phyloP scores from a whole-genome alignment of 2,888 invertebrate genomes.

The Pegoplata infirma region DNA sequence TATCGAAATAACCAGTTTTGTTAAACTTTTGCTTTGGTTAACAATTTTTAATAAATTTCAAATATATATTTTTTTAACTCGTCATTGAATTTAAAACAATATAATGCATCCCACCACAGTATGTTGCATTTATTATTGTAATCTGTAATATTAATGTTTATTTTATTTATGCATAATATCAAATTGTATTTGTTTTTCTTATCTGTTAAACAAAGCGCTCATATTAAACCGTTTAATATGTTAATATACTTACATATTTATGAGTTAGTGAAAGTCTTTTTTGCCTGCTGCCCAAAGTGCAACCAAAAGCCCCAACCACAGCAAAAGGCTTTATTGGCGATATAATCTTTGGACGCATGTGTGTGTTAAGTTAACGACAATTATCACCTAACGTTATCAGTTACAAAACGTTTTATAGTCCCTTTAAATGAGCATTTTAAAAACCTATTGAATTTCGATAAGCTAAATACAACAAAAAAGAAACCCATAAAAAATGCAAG shows the following conservation, averaged over 20 bases:
- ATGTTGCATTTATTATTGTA: too few species aligned
- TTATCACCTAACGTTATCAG: constrained; percentile 62
- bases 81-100: too few species aligned
- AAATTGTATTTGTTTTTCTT: constrained; percentile 26
- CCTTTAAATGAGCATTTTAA: constrained; percentile 48
- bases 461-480: background rate
- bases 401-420: constrained; percentile 53
- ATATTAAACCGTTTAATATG: constrained; percentile 20
- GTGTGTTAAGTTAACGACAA: constrained; percentile 55
- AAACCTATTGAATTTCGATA: constrained; percentile 27
- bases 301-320: background rate
- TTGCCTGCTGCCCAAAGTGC: background rate
- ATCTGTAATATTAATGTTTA: too few species aligned
- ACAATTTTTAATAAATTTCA: too few species aligned
- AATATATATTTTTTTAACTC: too few species aligned
- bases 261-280: constrained; percentile 33
- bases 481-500: constrained; percentile 27
- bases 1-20: too few species aligned
- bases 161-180: constrained; percentile 52
- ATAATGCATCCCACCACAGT: too few species aligned
- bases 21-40: too few species aligned
- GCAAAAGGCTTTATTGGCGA: constrained; percentile 9
- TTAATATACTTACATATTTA: constrained; percentile 27
- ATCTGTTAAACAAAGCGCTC: constrained; percentile 35
- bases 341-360: constrained; percentile 46